Percentiles rank a stretch among this genome's conserved stretches.
Conservation (phyloP, 2,797 vertebrate species). For the Poeciliopsis paucimaculata region DNA sequence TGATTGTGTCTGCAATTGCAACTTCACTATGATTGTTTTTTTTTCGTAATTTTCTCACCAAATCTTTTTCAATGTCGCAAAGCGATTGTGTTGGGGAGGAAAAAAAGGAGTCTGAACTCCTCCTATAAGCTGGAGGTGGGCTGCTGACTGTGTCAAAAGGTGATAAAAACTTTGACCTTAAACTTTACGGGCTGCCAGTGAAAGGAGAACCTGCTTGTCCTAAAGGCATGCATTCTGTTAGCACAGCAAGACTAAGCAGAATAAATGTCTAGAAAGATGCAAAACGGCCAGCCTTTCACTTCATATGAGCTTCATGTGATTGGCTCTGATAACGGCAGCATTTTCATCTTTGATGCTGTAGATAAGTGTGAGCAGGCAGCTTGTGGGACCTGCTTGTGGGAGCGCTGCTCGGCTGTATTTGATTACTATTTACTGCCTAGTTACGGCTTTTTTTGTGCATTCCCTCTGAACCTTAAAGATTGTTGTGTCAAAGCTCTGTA, state of each 20-base stretch:
- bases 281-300: constrained; percentile 23
- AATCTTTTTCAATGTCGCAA: not conserved
- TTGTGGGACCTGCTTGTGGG: too few relatives aligned
- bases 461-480: constrained; percentile 50
- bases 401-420: constrained; percentile 41
- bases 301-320: constrained; percentile 31
- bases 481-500: constrained; percentile 54
- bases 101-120: constrained; percentile 10
- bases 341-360: constrained; percentile 27
- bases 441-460: constrained; percentile 54
- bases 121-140: constrained; percentile 16
- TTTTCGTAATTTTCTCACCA: not conserved
- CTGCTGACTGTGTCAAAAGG: constrained; percentile 14
- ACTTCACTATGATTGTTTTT: not conserved
- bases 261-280: constrained; percentile 18
- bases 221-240: constrained; percentile 1
- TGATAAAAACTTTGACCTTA: constrained; percentile 29
- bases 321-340: constrained; percentile 22
- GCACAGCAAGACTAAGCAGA: not conserved
- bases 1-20: not conserved
- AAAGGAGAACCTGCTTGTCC: constrained; percentile 9
- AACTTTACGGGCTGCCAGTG: constrained; percentile 6
- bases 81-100: not conserved
- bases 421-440: constrained; percentile 39
- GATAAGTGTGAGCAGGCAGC: constrained; percentile 47